A percentile compares a stretch with the other conserved stretches of the same genome.
These are phyloP conservation scores for Spodoptera litura DNA, from an alignment of 1,140 invertebrate genomes.

Conservation along the genomic window DNA sequence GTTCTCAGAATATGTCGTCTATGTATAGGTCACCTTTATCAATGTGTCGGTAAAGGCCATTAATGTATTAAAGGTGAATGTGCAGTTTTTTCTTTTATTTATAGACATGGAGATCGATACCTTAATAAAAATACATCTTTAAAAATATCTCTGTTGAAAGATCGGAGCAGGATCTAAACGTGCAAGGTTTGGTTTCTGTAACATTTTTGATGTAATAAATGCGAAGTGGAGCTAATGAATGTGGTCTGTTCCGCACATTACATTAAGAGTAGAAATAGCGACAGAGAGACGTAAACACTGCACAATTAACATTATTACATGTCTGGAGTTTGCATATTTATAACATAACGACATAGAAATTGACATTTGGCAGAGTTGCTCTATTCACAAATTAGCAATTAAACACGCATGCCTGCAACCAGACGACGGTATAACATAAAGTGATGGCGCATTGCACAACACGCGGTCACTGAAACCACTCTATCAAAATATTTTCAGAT, in stretches of 20 bases:
- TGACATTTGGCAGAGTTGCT: background rate
- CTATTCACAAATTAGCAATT: slow-evolving; percentile 13
- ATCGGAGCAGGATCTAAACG: too few relatives aligned
- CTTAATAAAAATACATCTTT: background rate
- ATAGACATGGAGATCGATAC: slow-evolving; percentile 1
- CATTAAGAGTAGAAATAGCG: background rate
- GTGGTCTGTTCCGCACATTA: too few relatives aligned
- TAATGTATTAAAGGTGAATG: slow-evolving; percentile 16
- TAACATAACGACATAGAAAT: background rate
- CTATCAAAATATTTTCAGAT: background rate
- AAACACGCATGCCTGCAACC: background rate
- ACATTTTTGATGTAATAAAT: too few relatives aligned
- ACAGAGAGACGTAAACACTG: background rate
- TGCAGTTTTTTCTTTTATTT: slow-evolving; percentile 8
- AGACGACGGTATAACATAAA: background rate
- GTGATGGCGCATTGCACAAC: background rate
- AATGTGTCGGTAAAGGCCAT: slow-evolving; percentile 10
- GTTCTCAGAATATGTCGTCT: slow-evolving; percentile 14
- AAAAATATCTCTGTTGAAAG: background rate
- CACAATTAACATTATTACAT: background rate
- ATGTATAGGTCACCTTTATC: slow-evolving; percentile 31
- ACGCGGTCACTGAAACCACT: background rate
- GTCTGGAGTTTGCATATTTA: background rate
- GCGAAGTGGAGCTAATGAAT: too few relatives aligned
- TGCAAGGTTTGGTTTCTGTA: too few relatives aligned